A percentile compares a stretch with the other conserved stretches of the same genome.
Conservation (phyloP, 53 echinoderm and acorn worm genomes). For the Hippasteria phrygiana region DNA sequence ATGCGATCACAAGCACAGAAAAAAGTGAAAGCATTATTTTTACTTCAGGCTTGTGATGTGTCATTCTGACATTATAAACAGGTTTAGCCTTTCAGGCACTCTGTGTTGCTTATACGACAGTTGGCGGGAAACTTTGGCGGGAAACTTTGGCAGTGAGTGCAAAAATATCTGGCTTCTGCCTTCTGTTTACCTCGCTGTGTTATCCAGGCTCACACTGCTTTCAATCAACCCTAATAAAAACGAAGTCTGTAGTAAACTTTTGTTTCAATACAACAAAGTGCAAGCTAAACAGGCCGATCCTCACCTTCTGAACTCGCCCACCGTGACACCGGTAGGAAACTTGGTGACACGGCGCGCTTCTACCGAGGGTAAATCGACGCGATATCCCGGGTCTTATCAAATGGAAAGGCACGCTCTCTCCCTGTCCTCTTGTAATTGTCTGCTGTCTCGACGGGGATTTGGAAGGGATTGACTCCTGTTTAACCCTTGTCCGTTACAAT, state of each 20-base stretch:
- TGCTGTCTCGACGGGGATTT: not conserved
- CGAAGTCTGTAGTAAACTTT: not conserved
- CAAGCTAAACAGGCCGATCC: not conserved
- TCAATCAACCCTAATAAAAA: slow-evolving; percentile 4
- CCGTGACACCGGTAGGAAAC: not conserved
- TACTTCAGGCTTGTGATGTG: too few relatives aligned
- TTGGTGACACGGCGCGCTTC: not conserved
- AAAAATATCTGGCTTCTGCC: too few relatives aligned
- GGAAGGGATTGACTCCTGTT: not conserved
- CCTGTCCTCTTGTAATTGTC: not conserved
- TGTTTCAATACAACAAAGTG: not conserved
- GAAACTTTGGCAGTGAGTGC: too few relatives aligned
- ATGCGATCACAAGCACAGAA: not conserved
- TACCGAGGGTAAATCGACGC: not conserved
- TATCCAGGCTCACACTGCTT: not conserved
- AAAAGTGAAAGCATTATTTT: not conserved
- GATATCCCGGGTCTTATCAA: not conserved
- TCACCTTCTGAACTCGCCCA: slow-evolving; percentile 10
- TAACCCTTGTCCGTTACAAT: slow-evolving; percentile 42
- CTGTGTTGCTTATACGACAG: too few relatives aligned
- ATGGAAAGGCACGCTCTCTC: not conserved
- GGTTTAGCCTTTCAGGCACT: too few relatives aligned
- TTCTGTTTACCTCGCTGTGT: not conserved
- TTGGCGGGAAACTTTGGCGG: not conserved
- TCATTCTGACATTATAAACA: too few relatives aligned